Evolutionary conservation across 2,888 invertebrate species (phyloP), one percentile per base, ranked within the genome.

Genomic region (Ectemnius continuus): DNA sequence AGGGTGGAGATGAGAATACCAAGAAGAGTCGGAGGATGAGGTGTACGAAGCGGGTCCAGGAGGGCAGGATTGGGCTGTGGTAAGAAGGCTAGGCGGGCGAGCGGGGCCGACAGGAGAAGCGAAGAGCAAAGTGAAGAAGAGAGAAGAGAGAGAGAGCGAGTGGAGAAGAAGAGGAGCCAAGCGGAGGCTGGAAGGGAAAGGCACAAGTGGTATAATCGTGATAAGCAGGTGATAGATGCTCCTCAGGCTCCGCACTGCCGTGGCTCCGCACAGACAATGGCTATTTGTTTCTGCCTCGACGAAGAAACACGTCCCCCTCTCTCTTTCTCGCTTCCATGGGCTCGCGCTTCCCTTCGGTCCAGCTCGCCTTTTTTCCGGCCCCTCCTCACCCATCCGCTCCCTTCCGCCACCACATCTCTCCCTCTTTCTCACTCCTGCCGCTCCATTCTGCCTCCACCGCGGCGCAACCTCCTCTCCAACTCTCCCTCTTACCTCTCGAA

Each of bases 201-300:
- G 82, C 84, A 82, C 86, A 86, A 89, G 90, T 88, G 88, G 90
- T 90, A 91, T 90, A 89, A 91, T 91, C 91, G 87, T 90, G 91
- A 91, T 91, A 91, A 91, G 90, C 90, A 89, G 89, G 90, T 91
- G 90, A 91, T 90, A 90, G 90, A 91, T 91, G 90, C 89, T 86
- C 86, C 88, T 88, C 84, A 84, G 89, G 87, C 87, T 84, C 85
- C 80, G 87, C 87, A 87, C 86, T 84, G 88, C 86, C 86, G 85
- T 86, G 81, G 79, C 87, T 80, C 81, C 79, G 83, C 80, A 80
- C 88, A 87, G 88, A 90, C 89, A 90, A 90, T 90, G 88, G 90
- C 90, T 90, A 90, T 91, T 90, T 90, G 90, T 91, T 91, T 90
- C 90, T 87, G 84, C 87, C 88, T 87, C 83, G 78, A 72, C 83